These are phyloP conservation scores for Xanthorhoe designata DNA, from an alignment of 2,888 invertebrate genomes.

Conservation along the genomic window DNA sequence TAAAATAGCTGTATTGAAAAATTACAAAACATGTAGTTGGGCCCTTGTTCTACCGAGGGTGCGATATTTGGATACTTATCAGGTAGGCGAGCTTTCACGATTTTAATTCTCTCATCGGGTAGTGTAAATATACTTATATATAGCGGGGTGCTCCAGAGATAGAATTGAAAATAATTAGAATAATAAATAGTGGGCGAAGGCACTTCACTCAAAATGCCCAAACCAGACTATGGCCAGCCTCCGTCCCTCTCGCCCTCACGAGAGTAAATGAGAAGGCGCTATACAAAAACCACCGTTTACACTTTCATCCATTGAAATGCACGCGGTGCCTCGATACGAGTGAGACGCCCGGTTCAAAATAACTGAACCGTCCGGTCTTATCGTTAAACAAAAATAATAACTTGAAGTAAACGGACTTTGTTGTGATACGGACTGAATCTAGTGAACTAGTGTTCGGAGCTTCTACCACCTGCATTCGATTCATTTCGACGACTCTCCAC, in stretches of 20 bases:
- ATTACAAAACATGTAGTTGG: too few species aligned
- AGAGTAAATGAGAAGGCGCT: conserved; percentile 72
- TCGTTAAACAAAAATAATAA: conserved; percentile 70
- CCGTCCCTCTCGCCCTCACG: conserved; percentile 63
- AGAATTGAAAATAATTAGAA: conserved; percentile 63
- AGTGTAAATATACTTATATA: conserved; percentile 37
- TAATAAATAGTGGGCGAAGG: conserved; percentile 79
- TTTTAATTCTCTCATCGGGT: conserved; percentile 2
- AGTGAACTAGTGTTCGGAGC: conserved; percentile 57
- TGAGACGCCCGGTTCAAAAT: conserved; percentile 76
- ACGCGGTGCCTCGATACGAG: conserved; percentile 78
- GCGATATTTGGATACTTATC: too few species aligned
- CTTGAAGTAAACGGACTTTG: conserved; percentile 57
- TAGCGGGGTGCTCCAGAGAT: conserved; percentile 39
- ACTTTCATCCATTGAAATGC: conserved; percentile 84
- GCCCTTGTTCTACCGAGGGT: too few species aligned
- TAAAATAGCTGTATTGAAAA: too few species aligned
- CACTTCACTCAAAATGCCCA: conserved; percentile 66
- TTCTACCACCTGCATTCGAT: conserved; percentile 28
- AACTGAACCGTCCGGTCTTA: conserved; percentile 69
- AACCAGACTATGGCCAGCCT: conserved; percentile 62
- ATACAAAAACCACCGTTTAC: conserved; percentile 84
- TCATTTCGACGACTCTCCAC: conserved; percentile 20
- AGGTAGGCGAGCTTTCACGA: neutral
- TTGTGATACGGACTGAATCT: conserved; percentile 59